Conservation (phyloP, 1,140 invertebrate genomes). For the Drosophila pandora region DNA sequence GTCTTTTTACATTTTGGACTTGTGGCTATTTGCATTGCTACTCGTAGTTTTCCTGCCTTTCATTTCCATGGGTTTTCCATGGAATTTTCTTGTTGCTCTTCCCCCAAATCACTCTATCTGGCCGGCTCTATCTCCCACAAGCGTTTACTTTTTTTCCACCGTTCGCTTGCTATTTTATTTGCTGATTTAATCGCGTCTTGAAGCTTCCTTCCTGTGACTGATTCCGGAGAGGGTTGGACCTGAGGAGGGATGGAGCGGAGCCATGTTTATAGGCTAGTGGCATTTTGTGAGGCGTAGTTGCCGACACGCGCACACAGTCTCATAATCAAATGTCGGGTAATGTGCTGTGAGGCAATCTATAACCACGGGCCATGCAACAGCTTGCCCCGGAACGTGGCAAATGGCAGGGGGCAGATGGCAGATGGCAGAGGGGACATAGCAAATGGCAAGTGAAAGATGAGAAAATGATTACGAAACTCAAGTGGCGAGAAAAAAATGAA, state of each 20-base stretch:
- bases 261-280: constrained; percentile 5
- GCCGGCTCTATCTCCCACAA: constrained; percentile 31
- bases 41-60: constrained; percentile 22
- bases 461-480: constrained; percentile 61
- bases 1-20: not conserved
- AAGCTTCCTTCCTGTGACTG: constrained; percentile 77
- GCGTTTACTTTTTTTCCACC: constrained; percentile 39
- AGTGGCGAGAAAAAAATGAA: constrained; percentile 41
- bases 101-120: constrained; percentile 23
- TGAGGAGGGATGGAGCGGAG: not conserved
- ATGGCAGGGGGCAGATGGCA: not conserved
- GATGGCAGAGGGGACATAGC: not conserved
- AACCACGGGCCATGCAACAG: constrained; percentile 60
- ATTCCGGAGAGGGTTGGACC: constrained; percentile 32
- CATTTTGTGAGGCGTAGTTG: constrained; percentile 72
- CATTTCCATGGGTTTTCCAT: constrained; percentile 28
- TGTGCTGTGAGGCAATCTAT: constrained; percentile 73
- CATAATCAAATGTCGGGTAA: constrained; percentile 78
- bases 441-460: constrained; percentile 23
- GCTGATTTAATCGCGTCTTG: constrained; percentile 80
- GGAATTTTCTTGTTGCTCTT: constrained; percentile 47
- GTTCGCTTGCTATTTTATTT: constrained; percentile 75
- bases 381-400: constrained; percentile 24
- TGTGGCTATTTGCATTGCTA: constrained; percentile 19
- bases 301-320: constrained; percentile 50